A percentile compares a stretch with the other conserved stretches of the same genome.
Conservation (phyloP, 2,888 invertebrate genomes). For the Barypeithes pellucidus region DNA sequence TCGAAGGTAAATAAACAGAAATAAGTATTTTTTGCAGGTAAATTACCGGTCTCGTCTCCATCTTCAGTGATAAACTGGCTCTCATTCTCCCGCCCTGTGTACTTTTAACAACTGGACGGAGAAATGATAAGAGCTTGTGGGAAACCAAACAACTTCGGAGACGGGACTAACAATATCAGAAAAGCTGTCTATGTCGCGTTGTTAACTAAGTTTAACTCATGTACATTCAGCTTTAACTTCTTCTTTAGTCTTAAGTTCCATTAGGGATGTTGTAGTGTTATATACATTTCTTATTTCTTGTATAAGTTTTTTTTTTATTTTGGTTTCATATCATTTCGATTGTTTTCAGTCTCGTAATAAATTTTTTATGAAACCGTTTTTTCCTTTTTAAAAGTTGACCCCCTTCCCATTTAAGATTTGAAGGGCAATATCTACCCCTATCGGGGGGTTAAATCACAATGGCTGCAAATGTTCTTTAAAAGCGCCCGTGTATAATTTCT, state of each 20-base stretch:
- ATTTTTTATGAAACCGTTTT: no score
- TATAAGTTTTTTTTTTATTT: no score
- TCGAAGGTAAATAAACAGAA: neutral
- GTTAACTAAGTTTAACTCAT: conserved; percentile 11
- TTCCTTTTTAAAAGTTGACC: no score
- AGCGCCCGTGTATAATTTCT: no score
- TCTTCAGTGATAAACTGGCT: conserved; percentile 50
- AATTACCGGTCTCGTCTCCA: conserved; percentile 5
- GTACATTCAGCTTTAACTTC: no score
- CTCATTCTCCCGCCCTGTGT: conserved; percentile 55
- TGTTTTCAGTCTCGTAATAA: no score
- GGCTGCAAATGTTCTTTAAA: no score
- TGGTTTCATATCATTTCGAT: no score
- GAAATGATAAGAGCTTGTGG: conserved; percentile 55
- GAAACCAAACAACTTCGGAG: conserved; percentile 39
- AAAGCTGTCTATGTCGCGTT: conserved; percentile 18
- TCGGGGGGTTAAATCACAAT: no score
- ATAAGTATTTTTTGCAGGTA: neutral
- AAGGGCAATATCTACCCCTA: no score
- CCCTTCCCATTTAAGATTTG: no score
- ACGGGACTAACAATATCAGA: conserved; percentile 20
- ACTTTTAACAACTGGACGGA: conserved; percentile 53
- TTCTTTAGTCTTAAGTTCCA: conserved; percentile 25
- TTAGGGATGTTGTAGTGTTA: conserved; percentile 23
- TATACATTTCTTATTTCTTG: no score